Evolutionary conservation across 2,797 vertebrate genomes (phyloP), one percentile per base, ranked within the genome.

Genomic region (Alosa sapidissima): DNA sequence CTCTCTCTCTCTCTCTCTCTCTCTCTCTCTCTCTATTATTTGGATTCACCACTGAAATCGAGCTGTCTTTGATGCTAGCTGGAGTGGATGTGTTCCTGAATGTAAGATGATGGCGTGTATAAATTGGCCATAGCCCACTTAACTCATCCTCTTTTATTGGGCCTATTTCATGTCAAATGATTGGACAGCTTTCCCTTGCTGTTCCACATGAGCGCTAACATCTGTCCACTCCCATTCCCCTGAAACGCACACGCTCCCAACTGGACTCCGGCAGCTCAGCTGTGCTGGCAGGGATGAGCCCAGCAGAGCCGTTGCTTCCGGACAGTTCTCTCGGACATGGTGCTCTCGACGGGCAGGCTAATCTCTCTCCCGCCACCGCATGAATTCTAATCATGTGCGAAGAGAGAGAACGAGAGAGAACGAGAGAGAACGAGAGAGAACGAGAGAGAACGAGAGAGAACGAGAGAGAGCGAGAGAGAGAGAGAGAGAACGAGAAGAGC

Each of bases 281-380:
- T 75, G 68, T 8, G 68, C 68, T 75, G 68, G 68, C 68, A 75
- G 68, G 68, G 68, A 75, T 45, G 36, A 75, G 65, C 13, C 68
- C 41, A 41, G 6, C 36, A 75, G 28, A 75, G 68, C 68, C 33
- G 14, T 45, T 41, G 36, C 68, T 75, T 75, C 68, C 68, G 68
- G 68, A 75, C 68, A 45, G 68, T 33, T 75, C 68, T 75, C 36
- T 75, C 36, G 14, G 68, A 75, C 68, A 41, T 68, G 3, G 36
- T 14, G 16, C 68, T 75, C 68, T 75, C 68, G 4, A 2, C 14
- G 36, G 68, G 68, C 68, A 45, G 14, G 68, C 36, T 75, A 75
- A 75, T 60, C 58, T 24, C 62, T 10, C 58, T 5, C 58, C 58
- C 65, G 13, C 68, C 5, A 41, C 68, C 5, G 16, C 14, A 75